Base-by-base conservation (phyloP, 2,888 invertebrate species). In the Drosophila falleni region DNA sequence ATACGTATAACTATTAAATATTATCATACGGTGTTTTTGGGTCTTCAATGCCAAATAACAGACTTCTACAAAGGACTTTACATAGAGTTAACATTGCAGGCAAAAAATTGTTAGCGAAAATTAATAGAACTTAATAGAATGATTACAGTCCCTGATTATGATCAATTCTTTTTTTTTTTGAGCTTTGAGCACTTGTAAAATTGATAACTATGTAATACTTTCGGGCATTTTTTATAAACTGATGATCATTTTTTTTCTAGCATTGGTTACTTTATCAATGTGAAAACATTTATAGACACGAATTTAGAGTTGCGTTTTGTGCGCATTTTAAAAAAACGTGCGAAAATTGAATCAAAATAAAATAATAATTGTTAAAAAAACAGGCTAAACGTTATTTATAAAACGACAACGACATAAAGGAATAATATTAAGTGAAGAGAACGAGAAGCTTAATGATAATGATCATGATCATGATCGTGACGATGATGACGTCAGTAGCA, bases 351-450 rank as follows among this genome's bases (percentile, higher is more conserved):
- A 49, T 47, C 29, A 35, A 54, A 58, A 46, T 53, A 26, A 51
- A 51, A 55, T 47, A 33, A 61, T 46, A 39, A 53, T 47, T 29
- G 8, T 6, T 4, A 29, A 49, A 44, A 55, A 59, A 70, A 56
- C 55, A 47, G 60, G 61, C 61, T 63, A 51, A 53, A 70, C n/a
- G 62, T 80, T 68, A 70, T 60, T 70, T 78, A 54, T 19, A 58
- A 41, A 42, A 33, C 15, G 37, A 29, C 19, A 63, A 19, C 19
- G 19, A 19, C 19, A 19, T 37, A 68, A 47, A 58, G 50, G 13
- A 13, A 35, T 31, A 5, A 6, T 13, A 13, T n/a, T n/a, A n/a
- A n/a, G 35, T 8, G n/a, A 37, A 37, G 0, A n/a, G n/a, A 44
- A 42, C 26, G 44, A 10, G 56, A 1, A 47, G 35, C 55, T 15